phyloP scores from a whole-genome alignment of 1,140 invertebrate genomes.

The Triops cancriformis region DNA sequence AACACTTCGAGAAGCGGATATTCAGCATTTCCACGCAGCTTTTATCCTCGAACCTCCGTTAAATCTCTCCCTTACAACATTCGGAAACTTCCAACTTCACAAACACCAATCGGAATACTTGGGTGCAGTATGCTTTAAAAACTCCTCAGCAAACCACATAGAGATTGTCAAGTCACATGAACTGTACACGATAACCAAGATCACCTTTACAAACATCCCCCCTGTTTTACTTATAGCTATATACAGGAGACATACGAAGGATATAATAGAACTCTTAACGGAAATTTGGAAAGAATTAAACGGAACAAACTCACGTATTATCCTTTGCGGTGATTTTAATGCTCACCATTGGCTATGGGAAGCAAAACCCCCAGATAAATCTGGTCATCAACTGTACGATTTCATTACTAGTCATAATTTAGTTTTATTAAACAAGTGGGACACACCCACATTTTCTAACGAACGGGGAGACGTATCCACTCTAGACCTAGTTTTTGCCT shows the following conservation, averaged over 20 bases:
- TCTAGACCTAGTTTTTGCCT: background rate
- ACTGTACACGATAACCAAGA: too few relatives aligned
- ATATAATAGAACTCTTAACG: background rate
- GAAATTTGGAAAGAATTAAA: background rate
- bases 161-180: too few relatives aligned
- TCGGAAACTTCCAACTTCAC: too few relatives aligned
- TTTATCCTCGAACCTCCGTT: slow-evolving; percentile 9
- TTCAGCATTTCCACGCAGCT: background rate
- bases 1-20: background rate
- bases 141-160: too few relatives aligned
- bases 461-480: background rate
- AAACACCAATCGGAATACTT: too few relatives aligned
- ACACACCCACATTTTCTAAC: slow-evolving; percentile 16
- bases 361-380: background rate
- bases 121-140: too few relatives aligned
- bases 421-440: slow-evolving; percentile 12
- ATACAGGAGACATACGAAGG: too few relatives aligned
- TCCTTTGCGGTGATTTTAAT: too few relatives aligned
- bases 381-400: slow-evolving; percentile 7
- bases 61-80: background rate
- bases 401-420: slow-evolving; percentile 4
- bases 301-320: background rate
- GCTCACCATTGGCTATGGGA: slow-evolving; percentile 19
- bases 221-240: too few relatives aligned
- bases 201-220: too few relatives aligned